Evolutionary conservation across 2,888 invertebrate genomes (phyloP), one percentile per base, ranked within the genome.

Genomic region (Trissoscelio sp.): DNA sequence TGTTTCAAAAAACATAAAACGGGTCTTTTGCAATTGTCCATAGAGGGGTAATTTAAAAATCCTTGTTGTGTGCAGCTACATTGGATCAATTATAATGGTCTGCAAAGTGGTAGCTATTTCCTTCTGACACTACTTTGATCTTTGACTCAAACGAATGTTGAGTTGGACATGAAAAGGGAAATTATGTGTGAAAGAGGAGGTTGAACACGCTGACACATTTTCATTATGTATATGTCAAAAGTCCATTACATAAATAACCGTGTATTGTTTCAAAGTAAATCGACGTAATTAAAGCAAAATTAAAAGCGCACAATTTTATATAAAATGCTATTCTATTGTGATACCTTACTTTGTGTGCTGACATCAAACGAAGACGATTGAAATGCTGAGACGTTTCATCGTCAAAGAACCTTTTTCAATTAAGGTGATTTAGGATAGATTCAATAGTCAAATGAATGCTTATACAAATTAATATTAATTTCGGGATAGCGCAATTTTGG

Each of bases 111-210:
- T 42, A 44, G 58, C 44, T 55, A 69, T 78, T 78, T 62, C 78
- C 70, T 51, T 72, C 57, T 53, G 48, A 79, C 72, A 57, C 48
- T 14, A 64, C 72, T 79, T 79, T 79, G 79, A 79, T 66, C 79
- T 72, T 31, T 51, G 58, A 18, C 48, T 79, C 58, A 79, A 69
- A 79, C 72, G 67, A 66, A 79, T 42, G 51, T 37, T 28, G 60
- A 73, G 67, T 58, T 42, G 58, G 6, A 58, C 44, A 20, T 42
- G 78, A 78, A 78, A 64, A 58, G 66, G 51, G 67, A 60, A 78
- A 78, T 78, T 72, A 78, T 48, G 66, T 34, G 72, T 37, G 57
- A 72, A 72, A 72, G 57, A 60, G 51, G 48, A 24, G 20, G 69
- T 42, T 16, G 18, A 58, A 6, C 31, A 34, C 16, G 60, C 46